phyloP scores from a whole-genome alignment of 2,797 vertebrate genomes.

The Enteromius viviparus region DNA sequence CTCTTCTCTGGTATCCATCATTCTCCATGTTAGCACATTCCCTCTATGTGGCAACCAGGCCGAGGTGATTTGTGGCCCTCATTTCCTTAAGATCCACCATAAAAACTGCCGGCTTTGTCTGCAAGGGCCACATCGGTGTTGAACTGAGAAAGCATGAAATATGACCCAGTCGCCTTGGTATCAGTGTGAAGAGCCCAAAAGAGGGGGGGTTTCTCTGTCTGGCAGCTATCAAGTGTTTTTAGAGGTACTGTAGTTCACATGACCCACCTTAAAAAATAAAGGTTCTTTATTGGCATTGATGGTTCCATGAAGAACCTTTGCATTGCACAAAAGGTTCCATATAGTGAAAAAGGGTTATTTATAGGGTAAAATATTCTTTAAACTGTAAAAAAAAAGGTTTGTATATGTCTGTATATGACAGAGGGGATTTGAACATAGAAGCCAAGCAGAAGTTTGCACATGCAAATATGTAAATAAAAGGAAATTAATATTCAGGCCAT shows the following conservation, averaged over 20 bases:
- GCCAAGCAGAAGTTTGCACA: conserved; percentile 5
- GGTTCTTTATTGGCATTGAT: background rate
- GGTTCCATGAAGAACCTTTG: background rate
- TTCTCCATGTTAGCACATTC: conserved; percentile 44
- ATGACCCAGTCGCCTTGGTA: conserved; percentile 55
- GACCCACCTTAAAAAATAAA: background rate
- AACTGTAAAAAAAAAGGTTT: background rate
- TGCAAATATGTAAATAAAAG: conserved; percentile 49
- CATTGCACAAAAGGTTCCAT: background rate
- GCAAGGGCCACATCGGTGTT: conserved; percentile 50
- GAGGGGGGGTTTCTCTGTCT: conserved; percentile 33
- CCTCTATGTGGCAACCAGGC: conserved; percentile 54
- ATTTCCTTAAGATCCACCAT: conserved; percentile 67
- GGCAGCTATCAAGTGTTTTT: conserved; percentile 36
- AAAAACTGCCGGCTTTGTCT: conserved; percentile 66
- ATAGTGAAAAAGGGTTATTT: background rate
- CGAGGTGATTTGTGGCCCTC: conserved; percentile 62
- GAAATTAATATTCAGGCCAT: conserved; percentile 38
- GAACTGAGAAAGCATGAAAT: conserved; percentile 54
- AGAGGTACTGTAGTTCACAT: conserved; percentile 30
- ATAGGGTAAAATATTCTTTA: background rate
- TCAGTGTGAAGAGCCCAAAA: conserved; percentile 44
- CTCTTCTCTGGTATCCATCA: conserved; percentile 48
- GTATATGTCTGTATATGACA: background rate
- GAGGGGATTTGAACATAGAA: conserved; percentile 7